Evolutionary conservation across 2,113 vertebrate species (phyloP).

Genomic region (Amphiprion ocellaris): DNA sequence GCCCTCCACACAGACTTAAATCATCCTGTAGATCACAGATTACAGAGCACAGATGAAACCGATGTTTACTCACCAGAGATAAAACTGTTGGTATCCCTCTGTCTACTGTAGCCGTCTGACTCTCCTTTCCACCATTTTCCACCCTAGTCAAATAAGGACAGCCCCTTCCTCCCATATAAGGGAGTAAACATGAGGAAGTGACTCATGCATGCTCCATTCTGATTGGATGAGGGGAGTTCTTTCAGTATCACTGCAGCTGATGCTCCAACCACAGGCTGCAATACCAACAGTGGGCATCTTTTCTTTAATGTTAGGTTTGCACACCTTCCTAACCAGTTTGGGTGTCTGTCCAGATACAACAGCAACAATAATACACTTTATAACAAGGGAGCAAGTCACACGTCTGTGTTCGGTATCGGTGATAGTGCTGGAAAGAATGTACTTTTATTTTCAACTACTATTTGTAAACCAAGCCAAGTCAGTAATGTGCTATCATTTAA

Average conservation of each 20-base stretch:
- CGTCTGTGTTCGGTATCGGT: no score
- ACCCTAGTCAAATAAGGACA: constrained; percentile 32
- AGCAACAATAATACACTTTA: not conserved
- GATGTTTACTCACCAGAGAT: constrained; percentile 72
- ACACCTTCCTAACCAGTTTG: constrained; percentile 24
- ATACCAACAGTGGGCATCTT: constrained; percentile 5
- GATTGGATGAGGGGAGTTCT: constrained; percentile 66
- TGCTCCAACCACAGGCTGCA: constrained; percentile 18
- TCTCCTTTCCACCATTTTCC: constrained; percentile 71
- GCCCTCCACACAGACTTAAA: constrained; percentile 28
- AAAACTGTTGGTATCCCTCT: constrained; percentile 43
- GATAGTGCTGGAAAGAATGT: no score
- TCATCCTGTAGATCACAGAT: constrained; percentile 18
- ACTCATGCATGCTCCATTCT: constrained; percentile 33
- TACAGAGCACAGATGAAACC: not conserved
- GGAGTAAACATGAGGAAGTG: constrained; percentile 65
- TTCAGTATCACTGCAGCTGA: constrained; percentile 13
- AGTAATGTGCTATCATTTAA: no score
- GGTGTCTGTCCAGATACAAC: constrained; percentile 28
- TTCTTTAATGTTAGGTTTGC: constrained; percentile 4
- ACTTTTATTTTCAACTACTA: not conserved
- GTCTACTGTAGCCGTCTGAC: constrained; percentile 46
- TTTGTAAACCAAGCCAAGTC: no score
- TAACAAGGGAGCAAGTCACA: not conserved
- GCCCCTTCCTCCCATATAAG: constrained; percentile 67